Conservation (phyloP, 1,140 invertebrate genomes). For the Pectinophora gossypiella region DNA sequence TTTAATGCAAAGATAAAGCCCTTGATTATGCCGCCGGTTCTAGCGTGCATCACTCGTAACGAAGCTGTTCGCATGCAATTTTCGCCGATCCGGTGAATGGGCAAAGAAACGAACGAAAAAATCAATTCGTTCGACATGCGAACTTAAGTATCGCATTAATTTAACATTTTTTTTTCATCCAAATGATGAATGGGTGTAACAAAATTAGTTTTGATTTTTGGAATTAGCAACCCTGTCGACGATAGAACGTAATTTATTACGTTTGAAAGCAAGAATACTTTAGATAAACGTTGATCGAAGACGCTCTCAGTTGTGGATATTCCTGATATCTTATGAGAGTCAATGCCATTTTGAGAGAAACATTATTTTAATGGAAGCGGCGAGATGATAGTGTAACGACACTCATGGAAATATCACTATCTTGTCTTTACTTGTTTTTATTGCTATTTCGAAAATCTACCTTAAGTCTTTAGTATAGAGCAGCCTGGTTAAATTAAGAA, state of each 20-base stretch:
- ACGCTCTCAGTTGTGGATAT: conserved; percentile 28
- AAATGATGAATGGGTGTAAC: background rate
- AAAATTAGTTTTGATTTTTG: conserved; percentile 5
- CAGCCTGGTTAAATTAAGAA: too few species aligned
- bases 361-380: conserved; percentile 43
- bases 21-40: conserved; percentile 16
- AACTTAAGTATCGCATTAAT: background rate
- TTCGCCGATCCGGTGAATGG: conserved; percentile 1
- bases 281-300: conserved; percentile 45
- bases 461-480: too few species aligned
- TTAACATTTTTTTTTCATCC: background rate
- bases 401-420: conserved; percentile 14
- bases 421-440: background rate
- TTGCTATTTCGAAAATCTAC: too few species aligned
- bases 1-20: conserved; percentile 18
- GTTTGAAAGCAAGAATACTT: conserved; percentile 23
- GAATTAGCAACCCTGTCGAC: conserved; percentile 25
- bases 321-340: conserved; percentile 31
- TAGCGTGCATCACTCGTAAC: conserved; percentile 24
- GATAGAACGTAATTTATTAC: conserved; percentile 30
- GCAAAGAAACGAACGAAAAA: background rate
- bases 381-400: conserved; percentile 19
- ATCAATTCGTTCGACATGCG: background rate
- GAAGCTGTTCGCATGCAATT: conserved; percentile 12
- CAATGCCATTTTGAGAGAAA: conserved; percentile 37